A percentile compares a stretch with the other conserved stretches of the same genome.
Conservation (phyloP, 2,888 invertebrate genomes). For the Rhaphigaster nebulosa region DNA sequence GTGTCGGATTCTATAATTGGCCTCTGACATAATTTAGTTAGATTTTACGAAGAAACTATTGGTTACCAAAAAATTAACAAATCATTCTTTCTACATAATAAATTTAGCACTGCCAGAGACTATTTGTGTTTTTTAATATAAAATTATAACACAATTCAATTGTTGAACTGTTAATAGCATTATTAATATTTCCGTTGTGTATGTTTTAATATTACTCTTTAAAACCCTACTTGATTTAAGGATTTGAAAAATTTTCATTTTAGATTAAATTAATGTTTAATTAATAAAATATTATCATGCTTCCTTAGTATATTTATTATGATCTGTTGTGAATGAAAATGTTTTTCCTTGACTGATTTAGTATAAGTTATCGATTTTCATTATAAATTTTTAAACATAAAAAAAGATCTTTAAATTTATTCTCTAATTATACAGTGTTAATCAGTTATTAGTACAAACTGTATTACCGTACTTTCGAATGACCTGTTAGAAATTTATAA, state of each 20-base stretch:
- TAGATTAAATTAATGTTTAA: constrained; percentile 18
- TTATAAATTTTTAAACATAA: neutral
- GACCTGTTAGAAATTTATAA: constrained; percentile 9
- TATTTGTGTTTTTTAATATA: neutral
- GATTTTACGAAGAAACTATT: neutral
- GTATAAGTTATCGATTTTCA: neutral
- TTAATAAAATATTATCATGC: constrained; percentile 4
- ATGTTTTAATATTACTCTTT: constrained; percentile 24
- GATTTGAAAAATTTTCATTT: neutral
- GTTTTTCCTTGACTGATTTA: constrained; percentile 12
- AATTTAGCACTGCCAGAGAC: neutral
- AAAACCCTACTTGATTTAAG: neutral
- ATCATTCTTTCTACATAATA: neutral
- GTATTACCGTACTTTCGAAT: constrained; percentile 20
- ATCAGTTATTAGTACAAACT: constrained; percentile 1
- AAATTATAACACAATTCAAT: neutral
- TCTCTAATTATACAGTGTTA: neutral
- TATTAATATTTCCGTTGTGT: neutral
- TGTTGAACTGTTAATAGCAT: neutral
- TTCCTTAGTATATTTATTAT: constrained; percentile 21
- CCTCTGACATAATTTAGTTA: neutral
- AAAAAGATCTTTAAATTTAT: constrained; percentile 19
- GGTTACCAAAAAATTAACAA: neutral
- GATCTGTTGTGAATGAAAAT: constrained; percentile 29
- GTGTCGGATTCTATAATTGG: neutral